Conservation (phyloP, 92 coral and sea anemone species). For the Palythoa caribaeorum region DNA sequence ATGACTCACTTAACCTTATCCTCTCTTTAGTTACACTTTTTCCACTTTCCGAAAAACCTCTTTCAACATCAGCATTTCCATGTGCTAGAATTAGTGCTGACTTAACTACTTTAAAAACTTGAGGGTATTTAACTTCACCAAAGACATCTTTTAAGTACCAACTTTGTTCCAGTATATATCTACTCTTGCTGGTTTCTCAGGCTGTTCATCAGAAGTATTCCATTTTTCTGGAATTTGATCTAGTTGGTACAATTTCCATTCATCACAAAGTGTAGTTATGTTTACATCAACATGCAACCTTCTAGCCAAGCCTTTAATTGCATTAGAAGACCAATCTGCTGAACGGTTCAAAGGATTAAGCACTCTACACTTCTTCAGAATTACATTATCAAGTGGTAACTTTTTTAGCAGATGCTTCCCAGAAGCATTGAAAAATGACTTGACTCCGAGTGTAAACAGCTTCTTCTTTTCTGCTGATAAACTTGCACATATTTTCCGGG, state of each 20-base stretch:
- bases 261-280: conserved; percentile 52
- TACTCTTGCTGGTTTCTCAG: conserved; percentile 43
- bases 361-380: conserved; percentile 37
- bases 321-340: conserved; percentile 61
- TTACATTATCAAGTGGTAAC: conserved; percentile 52
- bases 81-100: neutral
- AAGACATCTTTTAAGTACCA: conserved; percentile 50
- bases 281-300: conserved; percentile 56
- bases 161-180: conserved; percentile 57
- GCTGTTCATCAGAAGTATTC: conserved; percentile 48
- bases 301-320: conserved; percentile 56
- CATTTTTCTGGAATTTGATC: conserved; percentile 60
- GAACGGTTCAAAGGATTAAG: conserved; percentile 54
- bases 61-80: conserved; percentile 1
- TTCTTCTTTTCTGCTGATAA: conserved; percentile 56
- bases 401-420: conserved; percentile 59
- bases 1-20: conserved; percentile 50
- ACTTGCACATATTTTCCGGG: conserved; percentile 27
- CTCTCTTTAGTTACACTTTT: conserved; percentile 61
- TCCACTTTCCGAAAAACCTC: conserved; percentile 39
- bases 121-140: conserved; percentile 39
- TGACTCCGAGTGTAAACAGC: conserved; percentile 59
- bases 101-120: conserved; percentile 43
- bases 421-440: conserved; percentile 59
- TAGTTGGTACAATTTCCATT: conserved; percentile 55